Conservation (phyloP, 2,888 invertebrate species). For the Archips crataeganus region DNA sequence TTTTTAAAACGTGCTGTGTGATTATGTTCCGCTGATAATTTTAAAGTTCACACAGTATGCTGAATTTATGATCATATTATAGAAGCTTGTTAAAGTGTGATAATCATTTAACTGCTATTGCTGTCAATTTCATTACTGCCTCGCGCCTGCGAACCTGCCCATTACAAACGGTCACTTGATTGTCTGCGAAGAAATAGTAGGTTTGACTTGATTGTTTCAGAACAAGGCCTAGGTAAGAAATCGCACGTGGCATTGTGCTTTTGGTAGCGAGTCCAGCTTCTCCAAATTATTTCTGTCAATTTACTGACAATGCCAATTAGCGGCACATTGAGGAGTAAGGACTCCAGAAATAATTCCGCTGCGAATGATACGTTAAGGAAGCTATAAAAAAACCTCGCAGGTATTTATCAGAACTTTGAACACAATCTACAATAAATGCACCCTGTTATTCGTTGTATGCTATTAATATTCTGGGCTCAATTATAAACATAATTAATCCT, state of each 20-base stretch:
- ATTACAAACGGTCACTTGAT: slow-evolving; percentile 20
- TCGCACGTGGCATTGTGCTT: not conserved
- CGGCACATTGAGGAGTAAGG: slow-evolving; percentile 6
- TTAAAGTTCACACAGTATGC: slow-evolving; percentile 4
- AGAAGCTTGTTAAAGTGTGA: slow-evolving; percentile 22
- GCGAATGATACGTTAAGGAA: slow-evolving; percentile 20
- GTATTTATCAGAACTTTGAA: not conserved
- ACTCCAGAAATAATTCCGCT: slow-evolving; percentile 2
- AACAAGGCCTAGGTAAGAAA: not conserved
- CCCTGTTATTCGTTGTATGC: slow-evolving; percentile 11
- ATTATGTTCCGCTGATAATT: not conserved
- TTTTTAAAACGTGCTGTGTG: slow-evolving; percentile 3
- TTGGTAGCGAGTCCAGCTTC: not conserved
- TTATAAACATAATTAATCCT: slow-evolving; percentile 22
- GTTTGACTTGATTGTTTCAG: not conserved
- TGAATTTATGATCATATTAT: slow-evolving; percentile 9
- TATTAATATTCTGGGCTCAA: slow-evolving; percentile 16
- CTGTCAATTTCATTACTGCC: slow-evolving; percentile 15
- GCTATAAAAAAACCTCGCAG: slow-evolving; percentile 26
- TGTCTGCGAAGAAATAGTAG: not conserved
- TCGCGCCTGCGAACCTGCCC: slow-evolving; percentile 10
- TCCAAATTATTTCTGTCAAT: slow-evolving; percentile 12
- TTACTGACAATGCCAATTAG: slow-evolving; percentile 17
- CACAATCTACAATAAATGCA: not conserved
- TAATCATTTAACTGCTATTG: slow-evolving; percentile 24